A percentile compares a stretch with the other conserved stretches of the same genome.
Evolutionary conservation across 2,113 vertebrate species (phyloP).

Genomic region (Scytalopus superciliaris): DNA sequence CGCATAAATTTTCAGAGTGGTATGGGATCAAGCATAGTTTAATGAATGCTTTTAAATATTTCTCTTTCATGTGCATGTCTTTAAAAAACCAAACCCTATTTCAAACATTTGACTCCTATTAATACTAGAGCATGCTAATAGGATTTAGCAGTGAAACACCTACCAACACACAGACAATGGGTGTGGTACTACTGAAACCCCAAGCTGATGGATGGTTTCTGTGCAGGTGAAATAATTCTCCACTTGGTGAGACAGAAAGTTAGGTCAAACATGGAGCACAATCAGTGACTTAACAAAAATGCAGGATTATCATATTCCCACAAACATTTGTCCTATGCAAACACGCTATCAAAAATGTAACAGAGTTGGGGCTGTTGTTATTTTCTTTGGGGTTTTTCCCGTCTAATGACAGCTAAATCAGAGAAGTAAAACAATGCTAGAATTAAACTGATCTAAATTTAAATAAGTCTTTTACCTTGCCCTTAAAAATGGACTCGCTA

Average conservation of each 20-base stretch:
- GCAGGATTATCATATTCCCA: not conserved
- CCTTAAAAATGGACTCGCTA: fast-evolving
- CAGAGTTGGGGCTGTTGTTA: not conserved
- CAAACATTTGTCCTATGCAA: not conserved
- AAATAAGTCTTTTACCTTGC: not conserved
- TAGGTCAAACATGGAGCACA: not conserved
- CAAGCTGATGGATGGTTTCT: not conserved
- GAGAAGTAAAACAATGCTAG: not conserved
- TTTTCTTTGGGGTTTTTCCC: fast-evolving
- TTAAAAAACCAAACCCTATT: not conserved
- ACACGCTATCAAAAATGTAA: not conserved
- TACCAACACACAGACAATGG: not conserved
- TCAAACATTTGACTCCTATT: not conserved
- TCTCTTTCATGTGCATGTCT: not conserved
- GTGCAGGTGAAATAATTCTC: not conserved
- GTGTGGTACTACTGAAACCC: not conserved
- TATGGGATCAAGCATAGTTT: not conserved
- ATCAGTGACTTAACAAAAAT: not conserved
- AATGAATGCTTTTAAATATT: not conserved
- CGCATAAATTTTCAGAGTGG: not conserved
- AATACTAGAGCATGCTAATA: not conserved
- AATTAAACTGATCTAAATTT: not conserved
- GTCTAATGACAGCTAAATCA: not conserved
- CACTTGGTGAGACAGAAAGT: not conserved
- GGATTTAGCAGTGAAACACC: not conserved